Conservation (phyloP, 2,113 vertebrate genomes). For the Sorex araneus region DNA sequence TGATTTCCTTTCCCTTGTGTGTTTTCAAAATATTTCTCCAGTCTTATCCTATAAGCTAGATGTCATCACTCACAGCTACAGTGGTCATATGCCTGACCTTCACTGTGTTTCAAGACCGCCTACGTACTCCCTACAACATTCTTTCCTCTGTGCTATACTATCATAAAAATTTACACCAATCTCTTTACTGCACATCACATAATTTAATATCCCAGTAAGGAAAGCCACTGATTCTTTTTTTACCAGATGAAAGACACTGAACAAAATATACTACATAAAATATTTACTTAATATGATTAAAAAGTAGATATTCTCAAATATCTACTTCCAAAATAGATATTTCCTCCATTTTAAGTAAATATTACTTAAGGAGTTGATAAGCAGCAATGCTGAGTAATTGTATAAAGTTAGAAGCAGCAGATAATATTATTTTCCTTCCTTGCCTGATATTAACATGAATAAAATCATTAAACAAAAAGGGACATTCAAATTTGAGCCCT, state of each 20-base stretch:
- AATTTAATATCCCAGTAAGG: background rate
- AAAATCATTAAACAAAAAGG: background rate
- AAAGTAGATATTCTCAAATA: no score
- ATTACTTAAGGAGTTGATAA: background rate
- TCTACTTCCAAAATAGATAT: background rate
- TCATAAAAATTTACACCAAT: background rate
- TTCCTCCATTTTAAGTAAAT: background rate
- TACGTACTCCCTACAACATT: background rate
- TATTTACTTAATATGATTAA: slow-evolving; percentile 21
- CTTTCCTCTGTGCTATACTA: background rate
- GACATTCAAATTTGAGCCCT: background rate
- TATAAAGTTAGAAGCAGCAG: background rate
- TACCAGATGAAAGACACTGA: background rate
- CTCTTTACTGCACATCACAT: background rate
- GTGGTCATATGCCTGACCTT: background rate
- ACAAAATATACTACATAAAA: background rate
- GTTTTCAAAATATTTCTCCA: slow-evolving; percentile 44
- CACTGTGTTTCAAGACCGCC: slow-evolving; percentile 3
- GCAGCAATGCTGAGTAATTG: background rate
- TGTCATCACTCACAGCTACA: background rate
- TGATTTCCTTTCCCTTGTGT: background rate
- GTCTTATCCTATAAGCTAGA: background rate
- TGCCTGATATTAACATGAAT: background rate
- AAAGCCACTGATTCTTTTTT: background rate
- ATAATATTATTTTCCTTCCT: background rate